phyloP scores from a whole-genome alignment of 2,113 vertebrate species.

The Pluvianellus socialis region DNA sequence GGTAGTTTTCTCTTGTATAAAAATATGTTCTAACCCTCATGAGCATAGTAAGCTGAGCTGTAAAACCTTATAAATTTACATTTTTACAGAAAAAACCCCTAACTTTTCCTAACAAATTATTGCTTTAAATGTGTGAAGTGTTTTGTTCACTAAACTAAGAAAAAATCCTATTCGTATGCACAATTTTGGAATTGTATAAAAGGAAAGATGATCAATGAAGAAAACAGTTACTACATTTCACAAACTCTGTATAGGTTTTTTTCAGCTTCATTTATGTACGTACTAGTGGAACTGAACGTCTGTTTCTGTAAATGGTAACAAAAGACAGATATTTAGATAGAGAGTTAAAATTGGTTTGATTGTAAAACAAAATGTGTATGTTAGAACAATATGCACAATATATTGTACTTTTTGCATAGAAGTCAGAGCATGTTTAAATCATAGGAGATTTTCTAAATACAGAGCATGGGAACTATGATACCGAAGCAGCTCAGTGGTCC shows the following conservation, averaged over 20 bases:
- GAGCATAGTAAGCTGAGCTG: constrained; percentile 16
- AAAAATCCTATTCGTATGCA: neutral
- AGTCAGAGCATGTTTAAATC: neutral
- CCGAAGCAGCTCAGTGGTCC: neutral
- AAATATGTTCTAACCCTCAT: constrained; percentile 33
- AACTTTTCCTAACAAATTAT: neutral
- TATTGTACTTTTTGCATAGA: neutral
- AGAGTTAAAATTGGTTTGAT: neutral
- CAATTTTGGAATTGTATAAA: neutral
- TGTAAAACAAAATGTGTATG: neutral
- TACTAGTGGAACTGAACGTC: neutral
- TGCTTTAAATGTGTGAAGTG: neutral
- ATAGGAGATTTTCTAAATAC: neutral
- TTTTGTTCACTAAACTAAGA: neutral
- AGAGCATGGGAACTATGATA: neutral
- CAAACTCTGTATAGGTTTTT: neutral
- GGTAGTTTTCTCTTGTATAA: constrained; percentile 7
- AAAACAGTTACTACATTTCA: neutral
- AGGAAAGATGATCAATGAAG: neutral
- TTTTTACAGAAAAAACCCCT: constrained; percentile 1
- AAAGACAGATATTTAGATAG: neutral
- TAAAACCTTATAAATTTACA: constrained; percentile 29
- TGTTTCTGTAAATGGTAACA: neutral
- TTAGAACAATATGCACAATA: neutral
- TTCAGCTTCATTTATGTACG: neutral